Percentiles rank a stretch among this genome's conserved stretches.
Evolutionary conservation across 2,113 vertebrate species (phyloP).

Genomic region (Numida meleagris): DNA sequence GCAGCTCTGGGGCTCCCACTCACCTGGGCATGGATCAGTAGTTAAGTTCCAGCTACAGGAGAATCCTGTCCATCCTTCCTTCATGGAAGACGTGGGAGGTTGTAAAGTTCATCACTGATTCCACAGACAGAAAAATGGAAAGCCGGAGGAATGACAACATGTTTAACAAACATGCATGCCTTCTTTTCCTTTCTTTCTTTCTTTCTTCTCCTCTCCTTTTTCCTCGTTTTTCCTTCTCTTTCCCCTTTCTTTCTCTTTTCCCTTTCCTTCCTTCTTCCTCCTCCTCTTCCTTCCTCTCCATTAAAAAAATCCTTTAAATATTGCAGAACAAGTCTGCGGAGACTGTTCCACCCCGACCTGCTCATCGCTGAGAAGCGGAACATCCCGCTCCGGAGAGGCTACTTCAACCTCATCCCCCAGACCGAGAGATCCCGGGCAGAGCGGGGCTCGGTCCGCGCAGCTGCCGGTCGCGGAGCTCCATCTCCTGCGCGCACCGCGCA

Average conservation of each 20-base stretch:
- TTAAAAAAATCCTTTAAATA: no score
- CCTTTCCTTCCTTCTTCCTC: neutral
- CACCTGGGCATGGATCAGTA: neutral
- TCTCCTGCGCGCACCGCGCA: neutral
- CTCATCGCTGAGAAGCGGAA: neutral
- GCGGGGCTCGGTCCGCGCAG: neutral
- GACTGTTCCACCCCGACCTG: no score
- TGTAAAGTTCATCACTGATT: neutral
- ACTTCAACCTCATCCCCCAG: rapidly evolving
- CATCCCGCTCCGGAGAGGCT: rapidly evolving
- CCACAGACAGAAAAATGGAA: neutral
- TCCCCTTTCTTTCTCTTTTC: neutral
- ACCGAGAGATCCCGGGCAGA: no score
- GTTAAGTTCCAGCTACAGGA: neutral
- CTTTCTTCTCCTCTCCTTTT: neutral
- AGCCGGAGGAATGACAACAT: neutral
- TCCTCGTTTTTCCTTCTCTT: neutral
- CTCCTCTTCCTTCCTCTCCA: neutral
- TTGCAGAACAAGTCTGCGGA: no score
- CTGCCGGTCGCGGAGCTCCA: slow-evolving; percentile 33
- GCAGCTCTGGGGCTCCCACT: rapidly evolving
- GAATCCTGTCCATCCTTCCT: neutral
- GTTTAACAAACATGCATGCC: neutral
- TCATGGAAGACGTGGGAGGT: neutral
- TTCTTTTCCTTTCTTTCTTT: neutral